phyloP scores from a whole-genome alignment of 2,113 vertebrate genomes.

The Bubo blakistoni region DNA sequence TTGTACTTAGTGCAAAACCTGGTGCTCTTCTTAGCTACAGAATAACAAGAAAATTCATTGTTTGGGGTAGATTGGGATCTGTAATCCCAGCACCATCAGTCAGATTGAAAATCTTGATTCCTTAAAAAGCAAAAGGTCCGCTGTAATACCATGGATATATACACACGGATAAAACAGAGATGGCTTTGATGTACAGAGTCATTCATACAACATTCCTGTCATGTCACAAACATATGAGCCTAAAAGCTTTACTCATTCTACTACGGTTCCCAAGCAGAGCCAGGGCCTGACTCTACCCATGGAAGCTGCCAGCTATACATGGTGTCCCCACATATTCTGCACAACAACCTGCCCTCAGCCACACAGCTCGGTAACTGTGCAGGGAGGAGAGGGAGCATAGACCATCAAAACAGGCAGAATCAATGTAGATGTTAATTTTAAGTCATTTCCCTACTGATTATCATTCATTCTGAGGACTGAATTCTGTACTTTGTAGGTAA shows the following conservation, averaged over 20 bases:
- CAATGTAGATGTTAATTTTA: rapidly evolving
- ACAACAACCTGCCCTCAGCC: background rate
- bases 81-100: background rate
- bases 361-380: rapidly evolving
- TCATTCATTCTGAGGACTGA: rapidly evolving
- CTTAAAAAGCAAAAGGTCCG: background rate
- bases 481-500: background rate
- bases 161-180: background rate
- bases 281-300: rapidly evolving
- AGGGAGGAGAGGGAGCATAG: rapidly evolving
- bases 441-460: background rate
- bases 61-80: background rate
- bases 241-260: background rate
- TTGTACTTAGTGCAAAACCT: background rate
- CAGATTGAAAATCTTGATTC: background rate
- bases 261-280: background rate
- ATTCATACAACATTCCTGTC: background rate
- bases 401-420: background rate
- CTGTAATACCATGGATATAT: background rate
- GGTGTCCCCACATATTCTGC: rapidly evolving
- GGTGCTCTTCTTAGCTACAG: background rate
- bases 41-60: background rate
- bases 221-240: rapidly evolving
- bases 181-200: background rate
- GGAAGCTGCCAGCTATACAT: background rate